Evolutionary conservation across 1,140 invertebrate genomes (phyloP).

Genomic region (Euwallacea fornicatus): DNA sequence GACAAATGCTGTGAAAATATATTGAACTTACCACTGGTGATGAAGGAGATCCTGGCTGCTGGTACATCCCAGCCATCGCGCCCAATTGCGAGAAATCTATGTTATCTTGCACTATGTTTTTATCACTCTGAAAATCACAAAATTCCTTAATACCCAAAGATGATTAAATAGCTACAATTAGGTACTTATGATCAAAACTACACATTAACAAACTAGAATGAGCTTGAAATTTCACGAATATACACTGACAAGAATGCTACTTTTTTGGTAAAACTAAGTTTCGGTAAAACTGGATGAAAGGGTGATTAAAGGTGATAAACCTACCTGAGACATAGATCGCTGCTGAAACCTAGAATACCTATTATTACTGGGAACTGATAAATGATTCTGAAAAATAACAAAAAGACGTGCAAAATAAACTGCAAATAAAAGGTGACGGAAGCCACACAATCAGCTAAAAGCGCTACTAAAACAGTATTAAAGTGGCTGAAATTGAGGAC

Average conservation of each 20-base stretch:
- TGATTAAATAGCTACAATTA: no score
- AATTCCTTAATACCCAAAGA: not conserved
- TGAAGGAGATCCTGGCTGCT: constrained; percentile 58
- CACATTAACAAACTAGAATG: no score
- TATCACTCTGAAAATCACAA: constrained; percentile 60
- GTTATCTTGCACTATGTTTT: constrained; percentile 54
- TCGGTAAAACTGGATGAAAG: no score
- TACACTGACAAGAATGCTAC: not conserved
- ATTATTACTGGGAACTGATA: constrained; percentile 82
- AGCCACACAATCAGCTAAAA: not conserved
- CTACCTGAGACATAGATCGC: constrained; percentile 49
- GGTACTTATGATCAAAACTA: no score
- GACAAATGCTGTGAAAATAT: not conserved
- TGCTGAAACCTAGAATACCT: constrained; percentile 81
- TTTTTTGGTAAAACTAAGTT: no score
- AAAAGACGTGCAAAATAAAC: constrained; percentile 65
- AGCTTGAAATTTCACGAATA: no score
- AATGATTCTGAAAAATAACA: constrained; percentile 83
- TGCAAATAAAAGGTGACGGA: constrained; percentile 53
- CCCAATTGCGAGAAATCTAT: constrained; percentile 49
- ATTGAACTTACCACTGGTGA: constrained; percentile 51
- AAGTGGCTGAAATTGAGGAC: constrained; percentile 4
- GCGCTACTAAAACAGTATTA: not conserved
- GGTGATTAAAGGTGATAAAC: constrained; percentile 37
- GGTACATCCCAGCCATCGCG: constrained; percentile 46